phyloP scores from a whole-genome alignment of 1,140 invertebrate genomes.

The Aphidius gifuensis region DNA sequence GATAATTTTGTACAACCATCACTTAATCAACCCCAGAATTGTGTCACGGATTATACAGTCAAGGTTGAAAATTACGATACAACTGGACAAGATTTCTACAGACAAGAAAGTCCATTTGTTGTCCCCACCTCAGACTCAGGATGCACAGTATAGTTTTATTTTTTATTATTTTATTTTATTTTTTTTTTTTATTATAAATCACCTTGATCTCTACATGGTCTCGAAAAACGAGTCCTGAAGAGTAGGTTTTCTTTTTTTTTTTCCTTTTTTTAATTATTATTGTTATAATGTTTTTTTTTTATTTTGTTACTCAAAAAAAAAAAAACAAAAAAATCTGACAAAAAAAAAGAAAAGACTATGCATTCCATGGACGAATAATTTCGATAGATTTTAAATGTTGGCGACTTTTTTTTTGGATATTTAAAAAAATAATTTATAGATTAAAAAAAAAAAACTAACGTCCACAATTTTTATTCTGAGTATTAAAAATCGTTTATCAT shows the following conservation, averaged over 20 bases:
- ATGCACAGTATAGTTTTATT: conserved; percentile 46
- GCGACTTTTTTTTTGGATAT: too few relatives aligned
- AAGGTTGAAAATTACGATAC: conserved; percentile 48
- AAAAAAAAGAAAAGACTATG: conserved; percentile 12
- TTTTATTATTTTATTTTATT: conserved; percentile 1
- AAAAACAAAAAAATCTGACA: background rate
- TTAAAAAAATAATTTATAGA: background rate
- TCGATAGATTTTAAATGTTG: conserved; percentile 7
- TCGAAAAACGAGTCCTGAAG: too few relatives aligned
- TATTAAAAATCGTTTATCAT: background rate
- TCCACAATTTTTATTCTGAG: conserved; percentile 1
- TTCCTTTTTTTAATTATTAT: background rate
- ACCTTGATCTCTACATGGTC: too few relatives aligned
- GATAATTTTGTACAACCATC: conserved; percentile 46
- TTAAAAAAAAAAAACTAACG: background rate
- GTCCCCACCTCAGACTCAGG: conserved; percentile 42
- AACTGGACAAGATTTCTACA: conserved; percentile 42
- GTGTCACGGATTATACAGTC: conserved; percentile 48
- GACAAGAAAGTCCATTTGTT: conserved; percentile 48
- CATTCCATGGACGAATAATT: conserved; percentile 13
- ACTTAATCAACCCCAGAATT: conserved; percentile 45
- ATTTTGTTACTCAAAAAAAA: conserved; percentile 5
- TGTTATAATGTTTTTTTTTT: background rate
- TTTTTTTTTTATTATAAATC: too few relatives aligned
- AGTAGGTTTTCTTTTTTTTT: background rate